These are phyloP conservation scores for Calosoma granatense DNA, from an alignment of 1,140 invertebrate genomes.

Conservation along the genomic window DNA sequence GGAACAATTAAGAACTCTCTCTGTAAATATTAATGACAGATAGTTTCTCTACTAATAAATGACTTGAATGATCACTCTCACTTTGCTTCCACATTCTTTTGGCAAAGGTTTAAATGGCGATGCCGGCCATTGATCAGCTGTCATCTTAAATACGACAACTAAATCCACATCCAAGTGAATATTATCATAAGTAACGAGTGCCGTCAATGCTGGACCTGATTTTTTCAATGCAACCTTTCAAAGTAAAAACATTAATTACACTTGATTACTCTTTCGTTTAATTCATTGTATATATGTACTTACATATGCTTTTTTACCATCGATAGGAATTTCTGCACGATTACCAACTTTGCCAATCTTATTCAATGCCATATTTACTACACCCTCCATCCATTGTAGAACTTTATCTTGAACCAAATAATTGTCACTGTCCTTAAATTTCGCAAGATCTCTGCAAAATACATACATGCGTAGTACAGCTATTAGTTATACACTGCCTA, in stretches of 20 bases:
- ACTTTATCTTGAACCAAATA: constrained; percentile 19
- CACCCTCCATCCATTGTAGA: constrained; percentile 24
- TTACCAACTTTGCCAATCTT: background rate
- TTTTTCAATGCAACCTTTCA: constrained; percentile 17
- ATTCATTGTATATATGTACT: background rate
- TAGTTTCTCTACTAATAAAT: background rate
- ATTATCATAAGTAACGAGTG: constrained; percentile 20
- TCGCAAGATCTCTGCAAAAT: background rate
- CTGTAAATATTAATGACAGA: constrained; percentile 12
- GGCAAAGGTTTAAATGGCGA: constrained; percentile 14
- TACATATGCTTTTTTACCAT: background rate
- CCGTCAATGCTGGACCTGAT: constrained; percentile 27
- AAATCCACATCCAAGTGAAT: constrained; percentile 26
- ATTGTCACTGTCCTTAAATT: constrained; percentile 12
- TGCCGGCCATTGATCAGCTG: constrained; percentile 21
- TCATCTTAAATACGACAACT: constrained; percentile 28
- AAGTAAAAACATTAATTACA: constrained; percentile 12
- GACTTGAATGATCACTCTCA: background rate
- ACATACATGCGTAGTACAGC: too few species aligned
- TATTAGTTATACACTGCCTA: too few species aligned
- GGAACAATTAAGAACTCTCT: constrained; percentile 27
- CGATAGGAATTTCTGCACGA: background rate
- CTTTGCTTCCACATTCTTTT: constrained; percentile 12
- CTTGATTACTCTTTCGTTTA: background rate
- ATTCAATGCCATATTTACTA: constrained; percentile 17